Conservation (phyloP, 2,888 invertebrate genomes). For the Microctonus brassicae region DNA sequence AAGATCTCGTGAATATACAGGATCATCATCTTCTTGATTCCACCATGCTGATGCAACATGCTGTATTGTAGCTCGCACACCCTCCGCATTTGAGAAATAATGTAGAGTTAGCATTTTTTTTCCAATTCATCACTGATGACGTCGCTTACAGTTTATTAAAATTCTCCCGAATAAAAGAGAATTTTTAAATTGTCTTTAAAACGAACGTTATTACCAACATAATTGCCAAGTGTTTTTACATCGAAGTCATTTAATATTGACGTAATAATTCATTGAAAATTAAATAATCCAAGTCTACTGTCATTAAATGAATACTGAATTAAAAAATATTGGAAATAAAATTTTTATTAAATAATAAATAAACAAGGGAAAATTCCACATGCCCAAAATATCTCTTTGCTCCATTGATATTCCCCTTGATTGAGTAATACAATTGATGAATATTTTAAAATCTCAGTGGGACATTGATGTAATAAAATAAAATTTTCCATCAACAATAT, state of each 20-base stretch:
- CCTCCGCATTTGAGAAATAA: conserved; percentile 81
- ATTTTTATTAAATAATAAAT: background rate
- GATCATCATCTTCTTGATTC: conserved; percentile 73
- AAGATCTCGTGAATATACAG: conserved; percentile 83
- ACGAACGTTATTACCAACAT: background rate
- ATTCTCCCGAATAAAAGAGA: background rate
- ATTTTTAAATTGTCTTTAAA: background rate
- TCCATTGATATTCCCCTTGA: background rate
- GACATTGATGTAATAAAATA: background rate
- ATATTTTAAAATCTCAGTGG: background rate
- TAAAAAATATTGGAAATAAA: background rate
- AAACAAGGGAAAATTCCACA: background rate
- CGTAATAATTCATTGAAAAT: background rate
- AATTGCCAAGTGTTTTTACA: background rate
- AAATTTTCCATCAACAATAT: background rate
- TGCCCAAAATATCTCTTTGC: background rate
- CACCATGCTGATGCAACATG: conserved; percentile 73
- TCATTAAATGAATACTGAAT: background rate
- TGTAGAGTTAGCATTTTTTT: conserved; percentile 82
- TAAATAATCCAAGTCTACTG: background rate
- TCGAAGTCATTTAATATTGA: background rate
- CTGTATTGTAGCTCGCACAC: conserved; percentile 54
- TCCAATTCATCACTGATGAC: conserved; percentile 42
- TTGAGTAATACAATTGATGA: background rate
- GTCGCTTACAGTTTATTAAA: background rate